Base-by-base conservation (phyloP, 1,140 invertebrate genomes). In the Bursaphelenchus mucronatus region DNA sequence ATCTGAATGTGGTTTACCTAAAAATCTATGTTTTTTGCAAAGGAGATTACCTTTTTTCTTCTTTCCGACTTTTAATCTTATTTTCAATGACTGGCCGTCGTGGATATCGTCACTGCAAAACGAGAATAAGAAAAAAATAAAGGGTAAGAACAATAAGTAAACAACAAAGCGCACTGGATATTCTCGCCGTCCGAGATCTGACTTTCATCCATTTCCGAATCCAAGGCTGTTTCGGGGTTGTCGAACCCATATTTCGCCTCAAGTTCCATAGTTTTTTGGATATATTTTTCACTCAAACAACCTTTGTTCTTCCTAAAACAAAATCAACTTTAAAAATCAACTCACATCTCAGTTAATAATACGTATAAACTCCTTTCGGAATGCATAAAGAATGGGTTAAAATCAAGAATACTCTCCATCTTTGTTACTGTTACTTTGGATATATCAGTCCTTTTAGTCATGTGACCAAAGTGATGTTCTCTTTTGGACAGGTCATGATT, bases 271-370 rank as follows among this genome's bases (percentile, higher is more conserved):
- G 73, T 76, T 40, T 67, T 41, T 6, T 52, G 51, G 39, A 77
- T 71, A 55, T 79, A 78, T 41, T 68, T 66, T 17, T n/a, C 17
- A 47, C 73, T 68, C 7, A 54, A 50, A 43, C 47, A 57, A 40
- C 57, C 17, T 13, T 61, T 50, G 15, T 67, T 51, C 41, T 74
- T 59, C 71, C 71, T 73, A 30, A 57, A 78, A 66, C 30, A 4
- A 10, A 62, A 46, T 9, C 13, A 30, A 30, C 2, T 30, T 30
- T 30, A 5, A 30, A 30, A 30, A 30, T 65, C 13, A 3, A 86
- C 84, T 63, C 84, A 82, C 61, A 88, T 80, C 66, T 83, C 83
- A 67, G 86, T 83, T 21, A 88, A 77, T 61, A 88, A 77, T 64
- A 86, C 83, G 75, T 85, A 85, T 8, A 87, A 57, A 69, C 82